Conservation (phyloP, 2,888 invertebrate species). For the Cerastis rubricosa region DNA sequence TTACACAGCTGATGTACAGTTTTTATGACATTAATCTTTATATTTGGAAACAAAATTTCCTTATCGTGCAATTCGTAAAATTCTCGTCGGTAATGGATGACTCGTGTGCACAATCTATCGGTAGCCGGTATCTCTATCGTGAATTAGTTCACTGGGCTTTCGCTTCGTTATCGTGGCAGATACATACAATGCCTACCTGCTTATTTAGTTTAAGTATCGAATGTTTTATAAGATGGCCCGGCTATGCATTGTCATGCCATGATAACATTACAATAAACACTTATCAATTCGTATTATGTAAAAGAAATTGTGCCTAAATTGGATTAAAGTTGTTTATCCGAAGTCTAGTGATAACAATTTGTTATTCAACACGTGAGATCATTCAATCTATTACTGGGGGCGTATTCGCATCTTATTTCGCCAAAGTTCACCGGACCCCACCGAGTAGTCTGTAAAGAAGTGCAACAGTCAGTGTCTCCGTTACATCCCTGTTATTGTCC, state of each 20-base stretch:
- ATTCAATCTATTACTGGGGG: not conserved
- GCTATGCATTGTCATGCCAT: not conserved
- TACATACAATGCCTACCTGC: not conserved
- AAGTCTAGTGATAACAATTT: not conserved
- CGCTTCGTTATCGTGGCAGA: slow-evolving; percentile 7
- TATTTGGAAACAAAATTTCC: slow-evolving; percentile 9
- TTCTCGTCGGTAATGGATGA: not conserved
- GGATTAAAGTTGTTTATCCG: slow-evolving; percentile 1
- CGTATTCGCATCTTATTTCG: not conserved
- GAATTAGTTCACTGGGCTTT: slow-evolving; percentile 54
- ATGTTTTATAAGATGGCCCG: not conserved
- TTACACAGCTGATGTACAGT: slow-evolving; percentile 2
- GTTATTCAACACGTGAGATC: not conserved
- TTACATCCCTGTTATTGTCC: slow-evolving; percentile 19
- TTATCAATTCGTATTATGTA: not conserved
- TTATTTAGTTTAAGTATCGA: slow-evolving; percentile 20
- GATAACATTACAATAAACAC: slow-evolving; percentile 17
- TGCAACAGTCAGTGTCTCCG: slow-evolving; percentile 13
- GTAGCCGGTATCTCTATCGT: slow-evolving; percentile 15
- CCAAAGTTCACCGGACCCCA: not conserved
- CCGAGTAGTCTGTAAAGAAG: not conserved
- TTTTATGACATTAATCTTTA: slow-evolving; percentile 5
- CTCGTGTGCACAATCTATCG: not conserved
- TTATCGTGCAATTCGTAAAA: slow-evolving; percentile 20
- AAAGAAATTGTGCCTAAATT: slow-evolving; percentile 18